These are phyloP conservation scores for Dendrolimus houi DNA, from an alignment of 2,888 invertebrate genomes.

Conservation along the genomic window DNA sequence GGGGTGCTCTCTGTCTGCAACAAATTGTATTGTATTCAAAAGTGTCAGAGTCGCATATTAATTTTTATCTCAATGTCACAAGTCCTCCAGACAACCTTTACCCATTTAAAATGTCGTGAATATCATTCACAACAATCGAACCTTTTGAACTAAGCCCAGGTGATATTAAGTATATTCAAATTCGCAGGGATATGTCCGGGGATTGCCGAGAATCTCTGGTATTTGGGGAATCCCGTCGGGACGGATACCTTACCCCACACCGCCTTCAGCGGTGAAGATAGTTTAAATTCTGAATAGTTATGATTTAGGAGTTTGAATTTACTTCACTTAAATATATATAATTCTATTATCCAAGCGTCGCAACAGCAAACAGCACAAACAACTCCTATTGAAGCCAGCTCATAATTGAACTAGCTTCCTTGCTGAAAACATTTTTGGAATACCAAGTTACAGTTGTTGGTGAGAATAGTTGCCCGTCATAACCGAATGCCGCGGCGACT, in stretches of 20 bases:
- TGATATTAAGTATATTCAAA: slow-evolving; percentile 18
- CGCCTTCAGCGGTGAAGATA: background rate
- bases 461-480: slow-evolving; percentile 7
- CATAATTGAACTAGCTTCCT: background rate
- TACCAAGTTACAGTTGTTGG: background rate
- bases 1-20: no score
- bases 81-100: no score
- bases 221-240: slow-evolving; percentile 24
- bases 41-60: no score
- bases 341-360: no score
- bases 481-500: slow-evolving; percentile 28
- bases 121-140: no score
- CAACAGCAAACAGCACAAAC: no score
- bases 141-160: background rate
- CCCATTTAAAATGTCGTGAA: no score
- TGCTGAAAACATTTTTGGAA: background rate
- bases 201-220: slow-evolving; percentile 16
- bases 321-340: no score
- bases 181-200: background rate
- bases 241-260: slow-evolving; percentile 2
- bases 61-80: no score
- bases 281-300: background rate
- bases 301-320: background rate
- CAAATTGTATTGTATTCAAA: no score
- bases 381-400: background rate